Evolutionary conservation across 1,140 invertebrate genomes (phyloP), one percentile per base, ranked within the genome.

Genomic region (Camponotus vicinus): DNA sequence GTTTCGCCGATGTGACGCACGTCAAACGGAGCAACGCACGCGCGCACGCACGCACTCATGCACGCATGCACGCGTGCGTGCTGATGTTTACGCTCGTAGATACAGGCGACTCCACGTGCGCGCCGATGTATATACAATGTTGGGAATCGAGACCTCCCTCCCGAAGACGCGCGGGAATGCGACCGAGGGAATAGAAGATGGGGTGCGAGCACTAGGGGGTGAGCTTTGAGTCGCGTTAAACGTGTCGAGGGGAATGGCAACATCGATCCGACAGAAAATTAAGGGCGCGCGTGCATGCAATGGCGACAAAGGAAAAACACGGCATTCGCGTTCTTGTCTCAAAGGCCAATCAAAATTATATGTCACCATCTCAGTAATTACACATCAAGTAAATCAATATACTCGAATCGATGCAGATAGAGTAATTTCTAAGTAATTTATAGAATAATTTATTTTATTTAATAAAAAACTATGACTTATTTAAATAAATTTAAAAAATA

Each of bases 201-300:
- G 77, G 42, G 61, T 52, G 42, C 77, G 37, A 63, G 21, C 18
- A 52, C 15, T 52, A 52, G n/a, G 82, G 69, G 64, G 78, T 61
- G 86, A 42, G 11, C 70, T 86, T 80, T 27, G 61, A 88, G 67
- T 79, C 59, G 73, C 66, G 83, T 73, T 64, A 80, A 64, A 64
- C 55, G 66, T 42, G 67, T 73, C 73, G 75, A 86, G 69, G 76
- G 75, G 67, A 63, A 73, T 45, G 66, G 32, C 8, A 45, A 45
- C 42, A 80, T 80, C 77, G 77, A 80, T 80, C 64, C 49, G 63
- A 57, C 15, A 15, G 64, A 69, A 34, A 69, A 80, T 80, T 69
- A 70, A 69, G 63, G 49, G 21, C 49, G 61, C 42, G 76, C 34
- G 64, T 70, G 77, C 77, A 80, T 70, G 77, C 61, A 13, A 66